These are phyloP conservation scores for Mya arenaria DNA, from an alignment of 1,140 invertebrate genomes.

Conservation along the genomic window DNA sequence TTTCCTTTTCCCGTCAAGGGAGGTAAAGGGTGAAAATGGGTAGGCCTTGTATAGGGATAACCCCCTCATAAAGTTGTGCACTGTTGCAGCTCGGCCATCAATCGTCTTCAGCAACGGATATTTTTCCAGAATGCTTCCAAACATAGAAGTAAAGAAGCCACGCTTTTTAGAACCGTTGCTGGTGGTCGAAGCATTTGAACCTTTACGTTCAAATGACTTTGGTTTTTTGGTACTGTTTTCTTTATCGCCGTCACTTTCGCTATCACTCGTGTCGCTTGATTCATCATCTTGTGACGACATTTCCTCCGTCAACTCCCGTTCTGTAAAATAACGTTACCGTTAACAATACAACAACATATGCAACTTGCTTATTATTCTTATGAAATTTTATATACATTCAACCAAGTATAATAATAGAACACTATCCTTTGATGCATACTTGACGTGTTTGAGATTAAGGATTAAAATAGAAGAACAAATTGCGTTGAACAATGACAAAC, in stretches of 20 bases:
- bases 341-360: no score
- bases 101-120: slow-evolving; percentile 66
- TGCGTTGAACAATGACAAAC: no score
- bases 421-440: no score
- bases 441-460: no score
- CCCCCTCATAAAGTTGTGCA: slow-evolving; percentile 82
- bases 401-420: no score
- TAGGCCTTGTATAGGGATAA: slow-evolving; percentile 79
- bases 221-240: not conserved
- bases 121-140: slow-evolving; percentile 61
- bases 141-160: slow-evolving; percentile 60
- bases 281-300: slow-evolving; percentile 43
- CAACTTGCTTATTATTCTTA: no score
- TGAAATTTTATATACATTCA: no score
- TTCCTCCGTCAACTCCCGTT: slow-evolving; percentile 31
- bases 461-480: no score
- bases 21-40: slow-evolving; percentile 80
- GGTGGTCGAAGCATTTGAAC: not conserved
- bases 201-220: not conserved
- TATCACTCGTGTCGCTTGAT: slow-evolving; percentile 44
- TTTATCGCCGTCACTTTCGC: slow-evolving; percentile 4
- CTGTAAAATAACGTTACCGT: slow-evolving; percentile 22
- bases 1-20: slow-evolving; percentile 49
- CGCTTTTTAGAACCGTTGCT: slow-evolving; percentile 28
- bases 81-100: slow-evolving; percentile 80